Evolutionary conservation across 2,888 invertebrate genomes (phyloP).

Genomic region (Aspidiotus rigidus): DNA sequence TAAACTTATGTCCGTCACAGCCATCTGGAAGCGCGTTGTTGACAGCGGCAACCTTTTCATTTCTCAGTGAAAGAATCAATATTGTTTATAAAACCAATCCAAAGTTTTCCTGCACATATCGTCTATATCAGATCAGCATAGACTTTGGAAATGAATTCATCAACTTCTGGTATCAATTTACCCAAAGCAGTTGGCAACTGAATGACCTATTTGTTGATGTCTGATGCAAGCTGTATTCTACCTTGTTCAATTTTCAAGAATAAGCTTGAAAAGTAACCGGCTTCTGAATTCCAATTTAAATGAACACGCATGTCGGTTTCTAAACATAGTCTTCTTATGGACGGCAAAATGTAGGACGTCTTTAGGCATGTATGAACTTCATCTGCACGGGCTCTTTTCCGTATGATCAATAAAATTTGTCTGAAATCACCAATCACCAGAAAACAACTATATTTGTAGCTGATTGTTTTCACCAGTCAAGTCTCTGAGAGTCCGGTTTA

Average conservation of each 20-base stretch:
- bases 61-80: slow-evolving; percentile 30
- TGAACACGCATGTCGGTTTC: slow-evolving; percentile 39
- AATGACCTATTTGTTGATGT: slow-evolving; percentile 6
- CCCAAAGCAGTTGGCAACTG: neutral
- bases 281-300: slow-evolving; percentile 40
- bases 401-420: slow-evolving; percentile 1
- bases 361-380: slow-evolving; percentile 7
- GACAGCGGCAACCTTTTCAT: slow-evolving; percentile 17
- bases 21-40: slow-evolving; percentile 17
- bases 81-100: slow-evolving; percentile 29
- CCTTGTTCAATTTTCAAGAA: slow-evolving; percentile 39
- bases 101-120: slow-evolving; percentile 20
- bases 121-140: slow-evolving; percentile 19
- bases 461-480: slow-evolving; percentile 30
- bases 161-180: slow-evolving; percentile 12
- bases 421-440: slow-evolving; percentile 32
- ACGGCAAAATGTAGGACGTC: neutral
- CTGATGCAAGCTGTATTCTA: slow-evolving; percentile 35
- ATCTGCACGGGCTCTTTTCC: neutral
- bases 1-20: too few species aligned
- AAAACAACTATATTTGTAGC: slow-evolving; percentile 38
- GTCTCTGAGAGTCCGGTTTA: slow-evolving; percentile 37
- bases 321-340: slow-evolving; percentile 30
- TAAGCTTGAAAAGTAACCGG: slow-evolving; percentile 39
- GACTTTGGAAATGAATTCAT: too few species aligned